Conservation (phyloP, 2,888 invertebrate genomes). For the Homarus gammarus region DNA sequence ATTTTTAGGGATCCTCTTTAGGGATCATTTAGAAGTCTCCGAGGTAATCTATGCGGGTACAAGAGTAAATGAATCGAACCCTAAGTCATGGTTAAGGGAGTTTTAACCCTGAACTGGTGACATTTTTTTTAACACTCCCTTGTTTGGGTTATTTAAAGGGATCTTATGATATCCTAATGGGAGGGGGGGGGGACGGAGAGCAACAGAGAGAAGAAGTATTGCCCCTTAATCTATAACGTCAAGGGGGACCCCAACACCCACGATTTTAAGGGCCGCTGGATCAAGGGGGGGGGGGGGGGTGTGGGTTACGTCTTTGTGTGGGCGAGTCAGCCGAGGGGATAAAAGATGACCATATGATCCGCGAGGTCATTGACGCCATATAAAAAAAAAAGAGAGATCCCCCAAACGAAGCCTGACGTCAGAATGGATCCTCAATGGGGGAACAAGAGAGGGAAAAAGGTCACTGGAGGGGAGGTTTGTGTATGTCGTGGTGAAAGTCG, state of each 20-base stretch:
- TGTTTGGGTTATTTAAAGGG: background rate
- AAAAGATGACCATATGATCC: constrained; percentile 49
- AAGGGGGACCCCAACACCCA: background rate
- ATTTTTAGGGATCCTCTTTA: background rate
- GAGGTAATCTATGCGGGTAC: background rate
- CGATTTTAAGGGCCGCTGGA: background rate
- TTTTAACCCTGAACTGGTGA: constrained; percentile 4
- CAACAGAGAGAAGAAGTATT: background rate
- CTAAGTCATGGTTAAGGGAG: background rate
- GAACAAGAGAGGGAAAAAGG: background rate
- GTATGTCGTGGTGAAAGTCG: background rate
- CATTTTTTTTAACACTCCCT: background rate
- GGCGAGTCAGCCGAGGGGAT: constrained; percentile 1
- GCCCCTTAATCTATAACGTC: constrained; percentile 19
- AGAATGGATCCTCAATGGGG: constrained; percentile 13
- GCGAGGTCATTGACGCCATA: constrained; percentile 50
- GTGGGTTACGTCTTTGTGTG: constrained; percentile 20
- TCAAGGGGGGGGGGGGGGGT: background rate
- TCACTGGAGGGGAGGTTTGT: background rate
- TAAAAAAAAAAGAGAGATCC: constrained; percentile 37
- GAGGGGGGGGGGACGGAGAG: too few species aligned
- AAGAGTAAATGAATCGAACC: background rate
- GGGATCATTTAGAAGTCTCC: background rate
- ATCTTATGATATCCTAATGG: too few species aligned
- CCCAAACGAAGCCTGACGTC: constrained; percentile 3